A percentile compares a stretch with the other conserved stretches of the same genome.
phyloP scores from a whole-genome alignment of 2,888 invertebrate species.

The Stenodera caucasica region DNA sequence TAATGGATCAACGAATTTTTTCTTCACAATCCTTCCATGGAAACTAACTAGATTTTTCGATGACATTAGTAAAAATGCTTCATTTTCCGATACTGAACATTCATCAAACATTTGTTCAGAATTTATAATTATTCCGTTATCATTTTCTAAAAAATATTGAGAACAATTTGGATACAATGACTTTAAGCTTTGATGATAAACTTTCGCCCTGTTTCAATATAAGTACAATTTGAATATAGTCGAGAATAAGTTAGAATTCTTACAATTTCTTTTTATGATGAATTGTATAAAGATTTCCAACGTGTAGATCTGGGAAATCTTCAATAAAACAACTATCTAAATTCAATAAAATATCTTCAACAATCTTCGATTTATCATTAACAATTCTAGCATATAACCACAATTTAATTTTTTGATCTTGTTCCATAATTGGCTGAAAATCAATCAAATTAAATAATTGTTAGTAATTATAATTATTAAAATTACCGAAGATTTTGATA shows the following conservation, averaged over 20 bases:
- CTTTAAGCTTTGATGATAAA: background rate
- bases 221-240: background rate
- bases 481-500: conserved; percentile 7
- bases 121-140: conserved; percentile 2
- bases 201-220: background rate
- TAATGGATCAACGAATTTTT: conserved; percentile 3
- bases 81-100: background rate
- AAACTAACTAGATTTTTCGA: background rate
- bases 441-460: background rate
- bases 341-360: background rate
- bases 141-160: conserved; percentile 3
- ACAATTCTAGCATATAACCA: background rate
- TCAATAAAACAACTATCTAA: background rate
- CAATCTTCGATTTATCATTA: background rate
- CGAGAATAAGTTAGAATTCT: background rate
- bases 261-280: background rate
- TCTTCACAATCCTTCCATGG: background rate
- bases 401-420: background rate
- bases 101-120: background rate
- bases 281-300: background rate
- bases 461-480: too few species aligned
- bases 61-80: background rate
- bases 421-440: background rate
- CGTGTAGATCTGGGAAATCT: background rate
- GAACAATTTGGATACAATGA: background rate